Base-by-base conservation (phyloP, 1,140 invertebrate species). In the Bradynema listronoti region DNA sequence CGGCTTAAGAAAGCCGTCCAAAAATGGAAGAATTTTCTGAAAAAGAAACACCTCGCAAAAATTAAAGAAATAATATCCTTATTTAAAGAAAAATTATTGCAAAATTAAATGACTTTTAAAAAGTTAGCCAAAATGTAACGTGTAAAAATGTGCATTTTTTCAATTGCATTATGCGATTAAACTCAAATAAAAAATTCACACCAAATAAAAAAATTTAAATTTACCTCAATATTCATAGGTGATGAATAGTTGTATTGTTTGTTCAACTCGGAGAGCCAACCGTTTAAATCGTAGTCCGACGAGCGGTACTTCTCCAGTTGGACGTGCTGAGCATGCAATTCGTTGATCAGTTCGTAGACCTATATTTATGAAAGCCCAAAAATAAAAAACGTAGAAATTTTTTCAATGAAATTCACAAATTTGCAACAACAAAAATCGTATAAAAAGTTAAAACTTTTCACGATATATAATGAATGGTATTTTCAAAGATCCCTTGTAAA, bases 271-370 rank as follows among this genome's bases (percentile, higher is more conserved):
- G 70, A 67, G 22, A 74, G 33, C 73, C 73, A 72, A 5, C 70
- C 70, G 43, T 77, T 77, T 22, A 77, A 56, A 27, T 72, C 73
- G 39, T 46, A 73, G 43, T 77, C 69, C 3, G 34, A 16, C 22
- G 33, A 53, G n/a, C 66, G 9, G 45, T 73, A 77, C 24, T 52
- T 69, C n/a, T 34, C 39, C 32, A 75, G 33, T 24, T 51, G 41
- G 24, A 25, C 24, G 9, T 54, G 33, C 24, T 61, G 41, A 25
- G 41, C 22, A 16, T 33, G 33, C 22, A 52, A 63, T 34, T 72
- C 69, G 32, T 72, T 72, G 45, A 72, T 30, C 11, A 72, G 27
- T 53, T 72, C 70, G 46, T 72, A 72, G 9, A 71, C 50, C 54
- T 68, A 34, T 24, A 16, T 24, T 49, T 49, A 4, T 49, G 2